Conservation (phyloP, 1,140 invertebrate genomes). For the Drosophila miranda region DNA sequence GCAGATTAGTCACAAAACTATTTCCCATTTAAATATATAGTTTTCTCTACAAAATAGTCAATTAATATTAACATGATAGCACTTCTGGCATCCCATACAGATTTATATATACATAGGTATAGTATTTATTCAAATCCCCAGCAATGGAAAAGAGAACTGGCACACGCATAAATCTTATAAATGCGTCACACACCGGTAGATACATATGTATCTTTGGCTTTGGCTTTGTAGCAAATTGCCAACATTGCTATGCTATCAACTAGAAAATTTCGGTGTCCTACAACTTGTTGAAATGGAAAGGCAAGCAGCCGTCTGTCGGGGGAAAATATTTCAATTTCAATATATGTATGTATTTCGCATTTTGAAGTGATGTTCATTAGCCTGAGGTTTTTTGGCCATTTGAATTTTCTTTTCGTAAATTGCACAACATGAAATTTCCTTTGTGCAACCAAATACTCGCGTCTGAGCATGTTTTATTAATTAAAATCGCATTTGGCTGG, state of each 20-base stretch:
- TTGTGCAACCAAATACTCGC: conserved; percentile 66
- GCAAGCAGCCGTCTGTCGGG: conserved; percentile 12
- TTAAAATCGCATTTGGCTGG: conserved; percentile 75
- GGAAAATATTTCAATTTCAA: conserved; percentile 40
- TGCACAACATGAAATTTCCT: conserved; percentile 64
- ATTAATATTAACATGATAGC: conserved; percentile 55
- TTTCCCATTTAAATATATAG: conserved; percentile 38
- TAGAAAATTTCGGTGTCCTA: conserved; percentile 66
- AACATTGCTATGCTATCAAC: conserved; percentile 69
- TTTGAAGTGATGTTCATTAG: conserved; percentile 72
- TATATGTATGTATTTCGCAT: background rate
- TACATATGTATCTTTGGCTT: conserved; percentile 12
- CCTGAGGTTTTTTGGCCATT: conserved; percentile 31
- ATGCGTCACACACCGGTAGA: conserved; percentile 55
- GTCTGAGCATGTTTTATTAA: conserved; percentile 72
- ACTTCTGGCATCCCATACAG: conserved; percentile 9
- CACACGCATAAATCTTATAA: conserved; percentile 75
- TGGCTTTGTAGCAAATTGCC: conserved; percentile 49
- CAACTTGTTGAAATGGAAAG: conserved; percentile 48
- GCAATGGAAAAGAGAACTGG: conserved; percentile 54
- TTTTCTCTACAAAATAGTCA: conserved; percentile 47
- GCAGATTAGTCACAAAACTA: conserved; percentile 38
- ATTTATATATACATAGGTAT: background rate
- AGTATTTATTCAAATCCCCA: conserved; percentile 49
- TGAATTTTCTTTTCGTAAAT: conserved; percentile 5